Conservation (phyloP, 1,140 invertebrate genomes). For the Eriocheir sinensis region DNA sequence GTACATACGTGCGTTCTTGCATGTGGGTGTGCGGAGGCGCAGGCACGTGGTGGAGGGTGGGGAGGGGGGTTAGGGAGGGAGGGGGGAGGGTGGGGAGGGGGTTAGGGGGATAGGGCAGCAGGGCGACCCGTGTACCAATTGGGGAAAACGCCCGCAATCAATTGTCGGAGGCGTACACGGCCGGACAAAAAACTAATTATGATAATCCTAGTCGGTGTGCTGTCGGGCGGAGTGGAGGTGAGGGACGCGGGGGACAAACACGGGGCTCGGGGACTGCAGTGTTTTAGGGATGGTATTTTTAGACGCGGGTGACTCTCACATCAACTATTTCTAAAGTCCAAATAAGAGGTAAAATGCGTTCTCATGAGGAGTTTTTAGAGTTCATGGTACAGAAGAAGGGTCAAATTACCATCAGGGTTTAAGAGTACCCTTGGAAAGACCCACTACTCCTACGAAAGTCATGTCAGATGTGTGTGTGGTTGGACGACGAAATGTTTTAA, state of each 20-base stretch:
- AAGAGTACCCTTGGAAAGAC: no score
- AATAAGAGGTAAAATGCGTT: no score
- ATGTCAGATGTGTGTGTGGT: no score
- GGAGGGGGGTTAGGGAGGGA: no score
- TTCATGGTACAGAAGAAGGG: no score
- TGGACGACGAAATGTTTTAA: no score
- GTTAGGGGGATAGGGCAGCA: no score
- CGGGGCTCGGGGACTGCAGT: not conserved
- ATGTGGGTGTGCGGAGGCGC: constrained; percentile 52
- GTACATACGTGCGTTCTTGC: constrained; percentile 18
- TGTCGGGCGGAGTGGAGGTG: constrained; percentile 28
- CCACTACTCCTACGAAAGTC: no score
- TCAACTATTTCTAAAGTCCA: no score
- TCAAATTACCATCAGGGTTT: no score
- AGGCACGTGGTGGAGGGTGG: constrained; percentile 36
- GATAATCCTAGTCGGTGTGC: constrained; percentile 54
- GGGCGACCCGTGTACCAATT: constrained; percentile 38
- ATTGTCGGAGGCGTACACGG: constrained; percentile 49
- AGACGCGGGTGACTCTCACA: not conserved
- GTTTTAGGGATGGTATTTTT: not conserved
- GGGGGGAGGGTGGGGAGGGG: no score
- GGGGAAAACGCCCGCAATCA: constrained; percentile 57
- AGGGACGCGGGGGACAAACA: not conserved
- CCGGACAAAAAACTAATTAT: constrained; percentile 58
- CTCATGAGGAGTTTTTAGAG: no score